These are phyloP conservation scores for Ptychoptera contaminata DNA, from an alignment of 2,888 invertebrate genomes.

Conservation along the genomic window DNA sequence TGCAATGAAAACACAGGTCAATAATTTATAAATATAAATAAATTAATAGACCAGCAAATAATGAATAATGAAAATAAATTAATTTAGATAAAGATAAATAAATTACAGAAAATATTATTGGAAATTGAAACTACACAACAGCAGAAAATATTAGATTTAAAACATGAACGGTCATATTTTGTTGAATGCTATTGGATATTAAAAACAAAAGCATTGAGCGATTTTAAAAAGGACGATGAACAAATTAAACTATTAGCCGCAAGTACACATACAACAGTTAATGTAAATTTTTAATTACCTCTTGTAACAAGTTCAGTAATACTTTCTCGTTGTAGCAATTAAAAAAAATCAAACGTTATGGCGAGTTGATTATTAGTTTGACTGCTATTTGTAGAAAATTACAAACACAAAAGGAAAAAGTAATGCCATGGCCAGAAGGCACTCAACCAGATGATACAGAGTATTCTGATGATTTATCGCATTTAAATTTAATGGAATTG, in stretches of 20 bases:
- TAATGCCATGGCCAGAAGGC: background rate
- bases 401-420: constrained; percentile 2
- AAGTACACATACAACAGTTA: background rate
- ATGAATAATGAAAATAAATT: no score
- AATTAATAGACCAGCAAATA: no score
- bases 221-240: background rate
- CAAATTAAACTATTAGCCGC: background rate
- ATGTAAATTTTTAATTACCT: background rate
- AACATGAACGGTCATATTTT: background rate
- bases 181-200: constrained; percentile 1
- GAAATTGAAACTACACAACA: background rate
- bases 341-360: background rate
- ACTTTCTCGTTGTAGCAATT: background rate
- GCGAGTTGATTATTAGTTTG: background rate
- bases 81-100: background rate
- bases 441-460: background rate
- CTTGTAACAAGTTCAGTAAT: background rate
- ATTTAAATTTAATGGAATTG: no score
- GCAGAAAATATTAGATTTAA: background rate
- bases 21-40: background rate
- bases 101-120: background rate
- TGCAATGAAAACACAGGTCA: background rate
- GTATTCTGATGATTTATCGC: no score
- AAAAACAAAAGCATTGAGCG: background rate
- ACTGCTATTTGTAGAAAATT: constrained; percentile 1